Base-by-base conservation (phyloP, 2,888 invertebrate genomes). In the Cataglyphis livida region DNA sequence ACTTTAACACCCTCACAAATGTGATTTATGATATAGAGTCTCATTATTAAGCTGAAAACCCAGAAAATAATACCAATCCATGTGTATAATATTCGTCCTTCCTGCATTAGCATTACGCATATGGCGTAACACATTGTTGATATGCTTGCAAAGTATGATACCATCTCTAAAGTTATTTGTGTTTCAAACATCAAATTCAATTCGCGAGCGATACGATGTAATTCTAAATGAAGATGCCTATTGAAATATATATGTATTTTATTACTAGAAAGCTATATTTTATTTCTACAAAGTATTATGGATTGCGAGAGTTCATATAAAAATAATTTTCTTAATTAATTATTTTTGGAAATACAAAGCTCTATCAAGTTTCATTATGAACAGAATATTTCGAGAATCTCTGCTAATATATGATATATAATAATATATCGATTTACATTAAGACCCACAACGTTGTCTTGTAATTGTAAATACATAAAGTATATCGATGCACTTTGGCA, bases 161-260 rank as follows among this genome's bases (percentile, higher is more conserved):
- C 4, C 38, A 59, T 41, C n/a, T 28, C 12, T 0, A 59, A 12
- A 38, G 25, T 32, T 25, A 68, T 25, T 32, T 68, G 51, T n/a
- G 12, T n/a, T 68, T 9, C 48, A n/a, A 51, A 68, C 1, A 59
- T 59, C 0, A 3, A 18, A 18, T 73, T 59, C 12, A 44, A 41
- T 6, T 73, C 71, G 0, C 59, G 57, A 59, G 59, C 18, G 4
- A 59, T 44, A 6, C 38, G 25, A 10, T 41, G 41, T 59, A 73
- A n/a, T 73, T 73, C 41, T 25, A 59, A 59, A 73, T 41, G 28
- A 28, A 73, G 73, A 41, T 71, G 57, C 38, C 57, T 71, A 38
- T 18, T 5, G 0, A 41, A 41, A 28, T 1, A 41, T 12, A 70
- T 3, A 12, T 41, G 1, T 41, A 41, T 41, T 41, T 41, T 32